Evolutionary conservation across 2,797 vertebrate genomes (phyloP), one percentile per base, ranked within the genome.

Genomic region (Hyperoplus lanceolatus): DNA sequence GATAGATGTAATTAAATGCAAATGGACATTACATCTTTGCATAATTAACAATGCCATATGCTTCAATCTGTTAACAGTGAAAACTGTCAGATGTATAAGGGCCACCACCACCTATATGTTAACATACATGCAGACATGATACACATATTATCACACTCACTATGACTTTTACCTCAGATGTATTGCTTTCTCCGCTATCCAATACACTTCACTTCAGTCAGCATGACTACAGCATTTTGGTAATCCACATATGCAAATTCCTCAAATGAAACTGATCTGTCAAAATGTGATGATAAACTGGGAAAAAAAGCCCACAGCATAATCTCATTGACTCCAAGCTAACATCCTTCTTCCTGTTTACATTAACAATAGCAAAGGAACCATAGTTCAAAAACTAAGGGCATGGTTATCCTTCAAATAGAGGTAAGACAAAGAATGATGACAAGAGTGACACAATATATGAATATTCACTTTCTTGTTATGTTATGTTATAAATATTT

Each of bases 271-370:
- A 11, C 8, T 8, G 41, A 21, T 46, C 56, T 67, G 14, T 14
- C 8, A 8, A 55, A 45, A 13, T 2, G 21, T 46, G 48, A 49
- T 49, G 1, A 42, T 29, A 14, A 7, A 29, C 29, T 8, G n/a
- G 11, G 14, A 12, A 10, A 9, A 53, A 53, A 5, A 55, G 38
- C 39, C 38, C 8, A 43, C 29, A 29, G 29, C 6, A 8, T 41
- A 29, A 16, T 15, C 8, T 29, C 39, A 53, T 18, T 45, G 15
- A 71, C 21, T 46, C 21, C 41, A 54, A 38, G 10, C 7, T 3
- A 48, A 6, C 41, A 15, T 61, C 39, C 42, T 21, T 38, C 29
- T 57, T 57, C 66, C 54, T 57, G 66, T 69, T 68, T 57, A 48
- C 53, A 4, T n/a, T 10, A 7, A 36, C 36, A 45, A 45, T 7